Conservation (phyloP, 2,797 vertebrate genomes). For the Columba guinea region DNA sequence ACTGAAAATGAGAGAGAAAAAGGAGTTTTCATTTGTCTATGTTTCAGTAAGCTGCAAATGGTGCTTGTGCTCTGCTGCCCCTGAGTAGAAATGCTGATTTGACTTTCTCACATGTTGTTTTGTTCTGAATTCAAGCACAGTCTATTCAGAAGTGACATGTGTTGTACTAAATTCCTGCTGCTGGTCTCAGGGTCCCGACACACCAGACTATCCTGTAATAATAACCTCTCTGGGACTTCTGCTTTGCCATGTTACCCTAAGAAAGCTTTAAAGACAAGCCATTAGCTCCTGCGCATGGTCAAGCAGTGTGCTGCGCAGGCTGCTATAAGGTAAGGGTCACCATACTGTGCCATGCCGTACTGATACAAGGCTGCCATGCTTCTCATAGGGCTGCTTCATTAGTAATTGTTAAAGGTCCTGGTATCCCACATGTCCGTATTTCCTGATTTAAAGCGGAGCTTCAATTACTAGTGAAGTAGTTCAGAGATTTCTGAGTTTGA, state of each 20-base stretch:
- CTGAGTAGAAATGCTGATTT: neutral
- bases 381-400: neutral
- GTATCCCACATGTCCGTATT: neutral
- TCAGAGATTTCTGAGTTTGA: neutral
- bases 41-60: neutral
- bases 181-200: neutral
- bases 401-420: neutral
- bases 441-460: neutral
- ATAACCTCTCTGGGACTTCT: neutral
- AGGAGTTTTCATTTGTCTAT: accelerated
- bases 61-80: neutral
- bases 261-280: neutral
- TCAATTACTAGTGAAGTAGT: neutral
- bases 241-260: neutral
- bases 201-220: neutral
- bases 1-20: neutral
- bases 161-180: constrained; percentile 6
- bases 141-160: neutral
- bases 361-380: neutral
- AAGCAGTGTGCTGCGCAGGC: neutral
- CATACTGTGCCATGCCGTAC: neutral
- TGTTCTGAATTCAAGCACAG: neutral
- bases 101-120: neutral
- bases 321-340: neutral
- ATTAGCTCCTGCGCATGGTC: neutral